Evolutionary conservation across 2,113 vertebrate genomes (phyloP), one percentile per base, ranked within the genome.

Genomic region (Cisticola juncidis): DNA sequence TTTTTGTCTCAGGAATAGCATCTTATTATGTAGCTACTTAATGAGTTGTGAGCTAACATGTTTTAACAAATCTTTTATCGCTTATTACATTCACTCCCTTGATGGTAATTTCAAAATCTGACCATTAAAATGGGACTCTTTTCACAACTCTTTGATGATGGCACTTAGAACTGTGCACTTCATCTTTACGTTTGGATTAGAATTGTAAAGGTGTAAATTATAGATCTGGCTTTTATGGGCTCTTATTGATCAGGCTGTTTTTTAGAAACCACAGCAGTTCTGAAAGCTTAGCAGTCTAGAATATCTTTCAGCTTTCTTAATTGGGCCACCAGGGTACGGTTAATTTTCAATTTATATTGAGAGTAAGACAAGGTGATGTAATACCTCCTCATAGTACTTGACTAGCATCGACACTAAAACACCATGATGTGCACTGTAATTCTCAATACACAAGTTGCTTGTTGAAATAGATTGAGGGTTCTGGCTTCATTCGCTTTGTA

Each of bases 341-440:
- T 98, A 95, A 92, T 96, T 97, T 97, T 97, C 94, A 90, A 76
- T 97, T 96, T 97, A 91, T 95, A 70, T 89, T 76, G 93, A 88
- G 45, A 89, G 33, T 47, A 88, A 92, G 82, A 80, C 71, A 92
- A 88, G 25, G 38, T 47, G 64, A 78, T 76, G 80, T 81, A 86
- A 81, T 81, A 38, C 44, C 61, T 94, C 79, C 48, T 90, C 19
- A 4, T 60, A 91, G 21, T 86, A 72, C 78, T 79, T 77, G 66
- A 86, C 64, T 94, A 89, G 79, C 19, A 51, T 44, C 0, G 0
- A 28, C 65, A 74, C 50, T 88, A 73, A 94, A 95, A 78, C 69
- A 79, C n/a, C 26, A 8, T 19, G 51, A 31, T 40, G 79, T 53
- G 64, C 64, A 51, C 68, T 8, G 9, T 86, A 81, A 93, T 93